Conservation (phyloP, 2,888 invertebrate genomes). For the Archaeoteleia sp. region DNA sequence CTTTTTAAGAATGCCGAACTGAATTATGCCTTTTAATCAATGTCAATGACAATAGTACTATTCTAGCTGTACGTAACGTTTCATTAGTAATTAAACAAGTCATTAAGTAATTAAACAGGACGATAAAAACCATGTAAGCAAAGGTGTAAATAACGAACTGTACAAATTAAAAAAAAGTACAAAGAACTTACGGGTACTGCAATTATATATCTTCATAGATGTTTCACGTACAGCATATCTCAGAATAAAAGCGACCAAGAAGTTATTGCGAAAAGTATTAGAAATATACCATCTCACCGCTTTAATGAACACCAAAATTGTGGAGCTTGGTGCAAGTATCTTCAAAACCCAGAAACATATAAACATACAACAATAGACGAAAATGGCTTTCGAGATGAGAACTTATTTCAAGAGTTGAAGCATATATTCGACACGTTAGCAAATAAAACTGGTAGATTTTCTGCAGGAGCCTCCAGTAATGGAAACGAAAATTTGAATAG, state of each 20-base stretch:
- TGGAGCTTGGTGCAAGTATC: constrained; percentile 47
- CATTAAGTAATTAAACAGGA: constrained; percentile 54
- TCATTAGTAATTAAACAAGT: too few relatives aligned
- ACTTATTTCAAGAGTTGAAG: constrained; percentile 34
- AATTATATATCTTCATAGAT: constrained; percentile 43
- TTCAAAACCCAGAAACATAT: constrained; percentile 38
- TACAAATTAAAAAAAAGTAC: constrained; percentile 36
- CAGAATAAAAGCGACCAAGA: constrained; percentile 34
- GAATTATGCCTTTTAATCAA: constrained; percentile 52
- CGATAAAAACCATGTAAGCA: constrained; percentile 56
- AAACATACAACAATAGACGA: constrained; percentile 40
- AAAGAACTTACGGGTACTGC: constrained; percentile 41
- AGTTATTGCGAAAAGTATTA: constrained; percentile 35
- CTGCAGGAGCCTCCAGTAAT: constrained; percentile 44
- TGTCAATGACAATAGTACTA: constrained; percentile 56
- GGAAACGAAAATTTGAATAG: constrained; percentile 49
- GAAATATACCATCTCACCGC: constrained; percentile 48
- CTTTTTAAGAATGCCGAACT: constrained; percentile 14
- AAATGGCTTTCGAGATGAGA: constrained; percentile 37
- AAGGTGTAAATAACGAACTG: constrained; percentile 48
- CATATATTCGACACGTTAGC: constrained; percentile 40
- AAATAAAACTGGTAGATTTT: constrained; percentile 29
- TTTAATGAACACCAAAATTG: constrained; percentile 50
- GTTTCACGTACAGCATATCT: constrained; percentile 46
- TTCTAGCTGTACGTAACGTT: constrained; percentile 47